Base-by-base conservation (phyloP, 1,140 invertebrate species). In the Anastrepha obliqua region DNA sequence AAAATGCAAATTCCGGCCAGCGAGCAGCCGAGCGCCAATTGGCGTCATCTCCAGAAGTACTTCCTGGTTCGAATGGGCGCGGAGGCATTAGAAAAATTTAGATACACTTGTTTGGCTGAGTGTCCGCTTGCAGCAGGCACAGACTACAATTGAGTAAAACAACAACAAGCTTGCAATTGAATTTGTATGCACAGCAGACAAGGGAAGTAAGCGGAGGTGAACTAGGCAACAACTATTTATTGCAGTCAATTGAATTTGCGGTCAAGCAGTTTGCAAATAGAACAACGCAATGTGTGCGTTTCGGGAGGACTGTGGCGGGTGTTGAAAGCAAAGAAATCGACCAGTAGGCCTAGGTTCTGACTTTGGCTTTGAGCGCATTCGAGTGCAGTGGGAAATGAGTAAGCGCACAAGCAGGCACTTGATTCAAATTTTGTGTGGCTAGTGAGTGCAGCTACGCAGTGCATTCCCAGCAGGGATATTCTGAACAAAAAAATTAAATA, bases 311-410 rank as follows among this genome's bases (percentile, higher is more conserved):
- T 20, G 74, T 55, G 74, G 9, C 17, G 74, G 8, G 42, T 51
- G n/a, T 0, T 13, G 74, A n/a, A 1, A 2, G 74, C 47, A 81
- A 81, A 81, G 44, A 81, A 81, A 81, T 81, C 74, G 74, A 81
- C 74, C 74, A 81, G 47, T 81, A 81, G 74, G 74, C 74, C 74
- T 81, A 81, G 74, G 74, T 81, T 81, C 74, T 81, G 74, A 81
- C 74, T 81, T 81, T 81, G 74, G 74, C 74, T 81, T 81, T 81
- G 74, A 81, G 74, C 74, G 47, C 74, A 81, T 55, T 58, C 20
- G 74, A 81, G 47, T 20, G 47, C 74, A 81, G 51, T 29, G 74
- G 7, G 15, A 81, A 81, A 55, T 81, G 74, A 81, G 74, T 9
- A 81, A 81, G 51, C 47, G 74, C 17, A 81, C 39, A 55, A 11